Evolutionary conservation across 2,113 vertebrate genomes (phyloP).

Genomic region (Myocastor coypus): DNA sequence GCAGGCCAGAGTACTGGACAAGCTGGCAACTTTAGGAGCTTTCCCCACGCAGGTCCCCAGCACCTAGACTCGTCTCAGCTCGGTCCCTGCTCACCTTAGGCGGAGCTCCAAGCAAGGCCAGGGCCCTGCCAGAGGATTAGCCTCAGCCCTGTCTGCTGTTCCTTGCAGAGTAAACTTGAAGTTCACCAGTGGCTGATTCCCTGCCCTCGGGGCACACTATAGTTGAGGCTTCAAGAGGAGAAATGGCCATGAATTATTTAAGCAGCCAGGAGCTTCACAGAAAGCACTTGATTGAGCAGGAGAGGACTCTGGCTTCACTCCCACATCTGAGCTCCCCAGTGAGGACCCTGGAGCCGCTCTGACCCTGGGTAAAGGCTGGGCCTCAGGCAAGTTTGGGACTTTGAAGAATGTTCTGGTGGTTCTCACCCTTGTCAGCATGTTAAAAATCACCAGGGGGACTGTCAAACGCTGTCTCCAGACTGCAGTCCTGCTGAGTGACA

Average conservation of each 20-base stretch:
- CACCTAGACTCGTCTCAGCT: too few species aligned
- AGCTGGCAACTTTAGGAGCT: not conserved
- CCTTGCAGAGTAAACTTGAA: conserved; percentile 37
- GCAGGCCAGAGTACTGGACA: not conserved
- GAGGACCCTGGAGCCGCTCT: conserved; percentile 26
- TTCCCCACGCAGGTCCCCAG: not conserved
- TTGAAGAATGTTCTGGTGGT: conserved; percentile 68
- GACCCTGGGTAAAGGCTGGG: conserved; percentile 43
- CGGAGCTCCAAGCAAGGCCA: not conserved
- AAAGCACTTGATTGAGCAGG: conserved; percentile 42
- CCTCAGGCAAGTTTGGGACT: conserved; percentile 62
- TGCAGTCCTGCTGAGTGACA: not conserved
- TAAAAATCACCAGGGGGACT: conserved; percentile 1
- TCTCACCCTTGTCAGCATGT: conserved; percentile 40
- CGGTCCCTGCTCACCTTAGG: not conserved
- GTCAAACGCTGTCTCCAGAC: not conserved
- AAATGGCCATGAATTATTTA: conserved; percentile 75
- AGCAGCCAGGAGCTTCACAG: conserved; percentile 47
- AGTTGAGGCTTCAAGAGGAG: conserved; percentile 66
- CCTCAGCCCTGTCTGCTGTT: not conserved
- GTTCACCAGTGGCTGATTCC: not conserved
- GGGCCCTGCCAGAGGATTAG: not conserved
- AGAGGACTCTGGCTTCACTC: not conserved
- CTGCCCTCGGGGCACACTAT: conserved; percentile 58
- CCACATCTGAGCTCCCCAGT: conserved; percentile 55